Base-by-base conservation (phyloP, 2,113 vertebrate species). In the Camelus dromedarius region DNA sequence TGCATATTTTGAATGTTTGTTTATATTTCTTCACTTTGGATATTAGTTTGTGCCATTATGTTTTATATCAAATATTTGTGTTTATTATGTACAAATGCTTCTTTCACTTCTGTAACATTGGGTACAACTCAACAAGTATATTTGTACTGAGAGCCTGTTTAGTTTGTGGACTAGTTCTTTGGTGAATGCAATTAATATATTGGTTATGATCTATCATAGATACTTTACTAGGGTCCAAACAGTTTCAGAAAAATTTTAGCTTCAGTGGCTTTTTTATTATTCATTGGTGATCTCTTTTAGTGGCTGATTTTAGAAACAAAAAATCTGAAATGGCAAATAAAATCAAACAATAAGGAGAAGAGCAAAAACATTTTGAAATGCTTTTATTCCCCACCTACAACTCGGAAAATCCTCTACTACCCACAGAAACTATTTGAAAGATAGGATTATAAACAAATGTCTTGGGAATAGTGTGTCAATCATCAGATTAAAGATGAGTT, bases 21-120 rank as follows among this genome's bases (percentile, higher is more conserved):
- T 95, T 80, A 46, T 38, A 75, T 97, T 77, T 93, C 8, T 58
- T 94, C 26, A 50, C 92, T 96, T 92, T 84, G 52, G 92, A 60
- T 89, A 64, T 67, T 92, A 48, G 52, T 73, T 95, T 95, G 2
- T 82, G 73, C 48, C 28, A 67, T 50, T 80, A 11, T 87, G 26
- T 93, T 94, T 93, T 91, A 69, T 93, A 30, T 97, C 58, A 95
- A 6, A 19, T 88, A 87, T 67, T 93, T 91, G 38, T 70, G 48
- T 95, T 15, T 42, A 28, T 67, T 91, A 42, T 85, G 30, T 58
- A 14, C 35, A 96, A 79, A 91, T 62, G 32, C 15, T 94, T 84
- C 32, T 83, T 0, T 75, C 28, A 91, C 38, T 94, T 69, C 28
- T 13, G 20, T 93, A 91, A 30, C 56, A 54, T 64, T 83, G 8